Base-by-base conservation (phyloP, 2,888 invertebrate genomes). In the Sepiola atlantica region DNA sequence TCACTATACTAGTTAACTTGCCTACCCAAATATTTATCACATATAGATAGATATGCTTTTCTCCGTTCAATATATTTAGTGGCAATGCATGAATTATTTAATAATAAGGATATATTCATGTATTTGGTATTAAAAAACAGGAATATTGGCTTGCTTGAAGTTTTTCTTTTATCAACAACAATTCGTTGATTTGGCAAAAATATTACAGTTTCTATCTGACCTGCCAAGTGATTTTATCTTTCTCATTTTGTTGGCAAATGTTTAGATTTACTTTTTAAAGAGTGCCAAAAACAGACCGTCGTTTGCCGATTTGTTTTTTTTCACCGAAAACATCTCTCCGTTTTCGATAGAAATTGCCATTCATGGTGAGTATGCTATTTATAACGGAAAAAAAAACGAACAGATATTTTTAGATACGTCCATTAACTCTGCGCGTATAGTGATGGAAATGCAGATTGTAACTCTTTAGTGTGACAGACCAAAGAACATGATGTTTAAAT, bases 151-250 rank as follows among this genome's bases (percentile, higher is more conserved):
- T 77, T n/a, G 0, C n/a, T 77, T 77, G 77, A n/a, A 0, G 2
- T 45, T 45, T 77, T 77, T 10, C 28, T 77, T 77, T 77, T 77
- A 77, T 14, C 77, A 77, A 77, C 18, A 18, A 77, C 77, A 16
- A 12, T 32, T 16, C 32, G 77, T 77, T n/a, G n/a, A 77, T 32
- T 77, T 77, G 77, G 77, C 77, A 77, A 77, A n/a, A 77, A 77
- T 16, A 16, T 77, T 77, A n/a, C 2, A n/a, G 14, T 18, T 18
- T n/a, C 77, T 77, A 77, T 77, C 77, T 77, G 77, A 77, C 77
- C 77, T 77, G 77, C 77, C 77, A 77, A 77, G 77, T n/a, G 77
- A 32, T 77, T n/a, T 77, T 32, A 77, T 77, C 77, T 77, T n/a
- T 77, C 77, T 77, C 16, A 12, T 10, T 77, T 77, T 77, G n/a